These are phyloP conservation scores for Galeopterus variegatus DNA, from an alignment of 2,113 vertebrate species.

Conservation along the genomic window DNA sequence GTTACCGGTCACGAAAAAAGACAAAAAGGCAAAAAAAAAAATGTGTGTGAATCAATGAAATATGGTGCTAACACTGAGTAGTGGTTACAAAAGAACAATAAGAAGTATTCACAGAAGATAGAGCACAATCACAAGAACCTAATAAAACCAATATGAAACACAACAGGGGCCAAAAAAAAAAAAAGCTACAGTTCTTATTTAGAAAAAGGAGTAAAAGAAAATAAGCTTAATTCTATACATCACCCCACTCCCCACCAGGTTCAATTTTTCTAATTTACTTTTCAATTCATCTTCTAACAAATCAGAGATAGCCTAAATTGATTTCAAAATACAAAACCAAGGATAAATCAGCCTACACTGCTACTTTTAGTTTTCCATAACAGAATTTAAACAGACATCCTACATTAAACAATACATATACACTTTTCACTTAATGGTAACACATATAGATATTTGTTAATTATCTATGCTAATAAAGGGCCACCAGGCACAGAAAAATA, in stretches of 20 bases:
- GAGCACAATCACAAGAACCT: constrained; percentile 28
- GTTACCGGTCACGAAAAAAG: no score
- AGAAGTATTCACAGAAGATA: constrained; percentile 44
- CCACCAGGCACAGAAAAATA: constrained; percentile 8
- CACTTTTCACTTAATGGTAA: constrained; percentile 37
- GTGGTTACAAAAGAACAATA: constrained; percentile 55
- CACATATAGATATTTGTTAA: constrained; percentile 11
- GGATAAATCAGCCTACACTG: neutral
- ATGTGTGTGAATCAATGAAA: constrained; percentile 40
- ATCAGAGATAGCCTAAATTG: constrained; percentile 46
- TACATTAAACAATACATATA: neutral
- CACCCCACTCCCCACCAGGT: neutral
- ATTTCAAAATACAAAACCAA: constrained; percentile 46
- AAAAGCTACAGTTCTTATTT: neutral
- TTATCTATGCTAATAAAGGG: constrained; percentile 17
- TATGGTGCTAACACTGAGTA: constrained; percentile 48
- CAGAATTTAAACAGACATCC: constrained; percentile 41
- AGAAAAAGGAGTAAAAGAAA: constrained; percentile 47
- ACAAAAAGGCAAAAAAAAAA: no score
- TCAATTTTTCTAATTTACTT: constrained; percentile 35
- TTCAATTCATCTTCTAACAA: constrained; percentile 31
- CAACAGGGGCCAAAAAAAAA: neutral
- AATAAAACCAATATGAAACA: constrained; percentile 54
- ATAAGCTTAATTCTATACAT: neutral
- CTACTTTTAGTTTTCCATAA: constrained; percentile 39